phyloP scores from a whole-genome alignment of 2,888 invertebrate genomes.

The Romanomermis culicivorax region DNA sequence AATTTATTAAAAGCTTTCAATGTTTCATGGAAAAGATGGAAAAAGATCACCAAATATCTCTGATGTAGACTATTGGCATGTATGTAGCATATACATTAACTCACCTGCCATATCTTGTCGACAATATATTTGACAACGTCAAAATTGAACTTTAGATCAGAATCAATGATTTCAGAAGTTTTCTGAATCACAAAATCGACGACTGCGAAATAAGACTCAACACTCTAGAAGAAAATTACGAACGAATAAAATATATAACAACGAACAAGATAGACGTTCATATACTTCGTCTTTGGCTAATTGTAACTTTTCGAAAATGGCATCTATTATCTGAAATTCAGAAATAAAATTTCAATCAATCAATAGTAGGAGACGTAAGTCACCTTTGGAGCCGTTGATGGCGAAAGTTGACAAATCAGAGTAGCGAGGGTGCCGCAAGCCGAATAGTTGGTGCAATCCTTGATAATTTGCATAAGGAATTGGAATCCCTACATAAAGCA shows the following conservation, averaged over 20 bases:
- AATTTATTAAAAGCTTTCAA: too few relatives aligned
- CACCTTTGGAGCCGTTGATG: not conserved
- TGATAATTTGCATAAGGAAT: constrained; percentile 77
- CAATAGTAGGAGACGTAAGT: not conserved
- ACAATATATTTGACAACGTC: not conserved
- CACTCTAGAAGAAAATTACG: not conserved
- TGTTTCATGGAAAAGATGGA: too few relatives aligned
- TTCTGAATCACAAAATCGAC: not conserved
- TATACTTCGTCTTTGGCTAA: not conserved
- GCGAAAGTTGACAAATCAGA: constrained; percentile 47
- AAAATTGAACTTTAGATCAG: not conserved
- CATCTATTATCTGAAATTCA: constrained; percentile 45
- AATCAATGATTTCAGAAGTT: not conserved
- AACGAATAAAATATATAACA: not conserved
- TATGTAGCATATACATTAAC: not conserved
- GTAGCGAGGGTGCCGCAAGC: constrained; percentile 76
- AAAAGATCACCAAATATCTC: too few relatives aligned
- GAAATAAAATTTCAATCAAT: constrained; percentile 1
- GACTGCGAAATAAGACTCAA: not conserved
- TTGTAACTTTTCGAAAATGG: constrained; percentile 47
- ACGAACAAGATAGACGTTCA: too few relatives aligned
- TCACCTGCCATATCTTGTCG: not conserved
- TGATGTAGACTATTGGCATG: too few relatives aligned
- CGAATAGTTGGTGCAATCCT: constrained; percentile 71
- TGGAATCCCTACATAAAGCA: constrained; percentile 50